Percentiles rank a stretch among this genome's conserved stretches.
Evolutionary conservation across 2,113 vertebrate species (phyloP).

Genomic region (Polypterus bichir): DNA sequence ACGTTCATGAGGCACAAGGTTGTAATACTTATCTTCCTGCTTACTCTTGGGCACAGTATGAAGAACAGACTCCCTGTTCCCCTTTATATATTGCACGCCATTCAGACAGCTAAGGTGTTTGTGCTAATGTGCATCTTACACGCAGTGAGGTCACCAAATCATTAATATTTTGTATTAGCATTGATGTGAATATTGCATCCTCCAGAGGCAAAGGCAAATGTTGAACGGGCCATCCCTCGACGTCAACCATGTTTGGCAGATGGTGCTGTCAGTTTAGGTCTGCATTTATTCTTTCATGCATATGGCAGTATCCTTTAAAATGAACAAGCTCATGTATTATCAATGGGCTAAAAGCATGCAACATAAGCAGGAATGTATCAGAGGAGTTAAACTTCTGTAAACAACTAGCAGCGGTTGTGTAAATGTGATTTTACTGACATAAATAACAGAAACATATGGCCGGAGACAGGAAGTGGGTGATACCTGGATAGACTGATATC

Average conservation of each 20-base stretch:
- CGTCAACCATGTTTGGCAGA: slow-evolving; percentile 64
- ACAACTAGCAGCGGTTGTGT: slow-evolving; percentile 60
- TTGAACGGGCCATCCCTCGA: slow-evolving; percentile 48
- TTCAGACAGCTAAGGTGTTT: slow-evolving; percentile 51
- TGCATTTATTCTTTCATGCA: slow-evolving; percentile 64
- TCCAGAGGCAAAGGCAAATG: slow-evolving; percentile 46
- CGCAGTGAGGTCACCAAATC: slow-evolving; percentile 61
- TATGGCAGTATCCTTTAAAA: slow-evolving; percentile 61
- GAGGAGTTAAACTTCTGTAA: slow-evolving; percentile 71
- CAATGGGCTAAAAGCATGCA: slow-evolving; percentile 66
- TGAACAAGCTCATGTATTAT: slow-evolving; percentile 61
- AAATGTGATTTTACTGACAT: slow-evolving; percentile 73
- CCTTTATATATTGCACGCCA: slow-evolving; percentile 26
- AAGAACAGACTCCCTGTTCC: too few relatives aligned
- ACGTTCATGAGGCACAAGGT: too few relatives aligned
- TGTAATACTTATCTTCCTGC: too few relatives aligned
- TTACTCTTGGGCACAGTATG: too few relatives aligned
- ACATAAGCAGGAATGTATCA: slow-evolving; percentile 53
- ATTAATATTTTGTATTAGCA: slow-evolving; percentile 48
- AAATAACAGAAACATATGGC: slow-evolving; percentile 80
- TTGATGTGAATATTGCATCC: slow-evolving; percentile 53
- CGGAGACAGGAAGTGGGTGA: slow-evolving; percentile 62
- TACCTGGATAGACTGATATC: slow-evolving; percentile 54
- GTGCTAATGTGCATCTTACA: slow-evolving; percentile 55
- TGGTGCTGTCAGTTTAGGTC: slow-evolving; percentile 66